Percentiles rank a stretch among this genome's conserved stretches.
phyloP scores from a whole-genome alignment of 2,888 invertebrate genomes.

The Pseudanteris insignis region DNA sequence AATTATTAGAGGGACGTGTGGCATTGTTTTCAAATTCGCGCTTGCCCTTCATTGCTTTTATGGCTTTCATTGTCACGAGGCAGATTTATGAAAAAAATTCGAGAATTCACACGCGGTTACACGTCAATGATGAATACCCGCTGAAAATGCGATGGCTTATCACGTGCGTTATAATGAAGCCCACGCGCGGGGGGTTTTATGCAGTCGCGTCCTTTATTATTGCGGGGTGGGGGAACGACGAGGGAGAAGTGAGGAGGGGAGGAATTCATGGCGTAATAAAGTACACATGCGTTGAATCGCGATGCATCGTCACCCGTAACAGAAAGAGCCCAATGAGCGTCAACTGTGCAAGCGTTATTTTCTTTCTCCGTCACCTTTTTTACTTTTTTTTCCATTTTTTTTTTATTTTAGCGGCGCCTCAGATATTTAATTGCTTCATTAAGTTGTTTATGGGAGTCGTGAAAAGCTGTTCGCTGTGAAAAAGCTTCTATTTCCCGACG shows the following conservation, averaged over 20 bases:
- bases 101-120: conserved; percentile 32
- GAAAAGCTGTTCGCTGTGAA: too few species aligned
- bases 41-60: conserved; percentile 35
- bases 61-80: conserved; percentile 40
- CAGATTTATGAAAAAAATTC: conserved; percentile 45
- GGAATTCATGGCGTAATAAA: conserved; percentile 30
- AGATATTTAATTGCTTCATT: conserved; percentile 9
- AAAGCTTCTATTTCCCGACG: too few species aligned
- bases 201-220: conserved; percentile 25
- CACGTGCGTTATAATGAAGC: conserved; percentile 36
- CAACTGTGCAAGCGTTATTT: too few species aligned
- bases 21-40: conserved; percentile 41
- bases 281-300: conserved; percentile 23
- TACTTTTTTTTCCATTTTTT: too few species aligned
- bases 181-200: conserved; percentile 27
- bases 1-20: conserved; percentile 34
- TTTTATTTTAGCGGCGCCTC: too few species aligned
- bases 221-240: conserved; percentile 1
- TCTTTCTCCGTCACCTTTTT: background rate
- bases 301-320: conserved; percentile 17
- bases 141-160: conserved; percentile 38
- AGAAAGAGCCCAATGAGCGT: conserved; percentile 6
- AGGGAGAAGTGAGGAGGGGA: too few species aligned
- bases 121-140: conserved; percentile 36
- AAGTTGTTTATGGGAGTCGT: conserved; percentile 1